Evolutionary conservation across 2,888 invertebrate genomes (phyloP), one percentile per base, ranked within the genome.

Genomic region (Sturmia bella): DNA sequence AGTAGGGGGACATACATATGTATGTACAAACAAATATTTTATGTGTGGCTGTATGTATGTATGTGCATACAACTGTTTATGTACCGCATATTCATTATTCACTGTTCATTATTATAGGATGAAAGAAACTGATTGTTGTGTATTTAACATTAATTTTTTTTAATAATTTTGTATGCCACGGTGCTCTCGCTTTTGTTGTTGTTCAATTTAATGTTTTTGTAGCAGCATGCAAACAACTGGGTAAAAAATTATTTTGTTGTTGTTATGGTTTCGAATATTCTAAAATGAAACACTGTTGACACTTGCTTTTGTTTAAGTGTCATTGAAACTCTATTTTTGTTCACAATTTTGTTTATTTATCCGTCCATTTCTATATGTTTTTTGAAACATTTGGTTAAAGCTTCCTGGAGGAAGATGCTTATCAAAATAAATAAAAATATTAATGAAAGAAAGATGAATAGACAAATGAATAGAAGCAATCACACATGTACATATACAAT

Each of bases 401-500:
- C 77, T 77, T 81, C 66, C 69, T 70, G 61, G 66, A 82, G 78
- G 82, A 82, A 78, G 82, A 78, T 82, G 82, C 59, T 78, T 82
- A 78, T 78, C 78, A 77, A 64, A 77, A 78, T 76, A 76, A 68
- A 69, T 37, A 27, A 76, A 61, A 76, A 48, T 37, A 63, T 27
- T 37, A 48, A 64, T 54, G 32, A 63, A 61, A 54, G 21, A 32
- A 48, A 70, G 15, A 37, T 54, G 27, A 43, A 50, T 52, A 27
- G 12, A n/a, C n/a, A n/a, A n/a, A n/a, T n/a, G n/a, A n/a, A 56
- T 52, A 27, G 17, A 45, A 69, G 27, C 52, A 45, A 52, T 45
- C n/a, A 45, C n/a, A 75, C 50, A 75, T n/a, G 59, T 75, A 78
- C 78, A 78, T 66, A 82, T 59, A 72, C 48, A n/a, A n/a, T 27